These are phyloP conservation scores for Pan troglodytes DNA, from an alignment of 2,113 vertebrate genomes.

Conservation along the genomic window NHGRI_mPanTro3-v2.1_pri NC_086015.1:104330501-104331000, in stretches of 20 bases:
- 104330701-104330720: constrained; percentile 47
- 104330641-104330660: constrained; percentile 9
- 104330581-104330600: background rate
- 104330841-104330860: background rate
- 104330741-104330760: constrained; percentile 71
- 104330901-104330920: constrained; percentile 6
- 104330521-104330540: background rate
- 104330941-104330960: background rate
- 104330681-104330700: constrained; percentile 6
- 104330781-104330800: constrained; percentile 47
- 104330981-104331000: background rate
- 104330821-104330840: constrained; percentile 19
- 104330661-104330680: background rate
- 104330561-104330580: background rate
- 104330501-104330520: background rate
- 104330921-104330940: background rate
- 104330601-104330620: background rate
- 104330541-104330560: background rate
- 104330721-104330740: constrained; percentile 65
- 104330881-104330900: background rate
- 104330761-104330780: constrained; percentile 27
- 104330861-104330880: background rate
- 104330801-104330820: background rate
- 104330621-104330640: constrained; percentile 4
- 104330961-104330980: constrained; percentile 29